Percentiles rank a stretch among this genome's conserved stretches.
Conservation (phyloP, 2,888 invertebrate species). For the Ernsta delagoae region DNA sequence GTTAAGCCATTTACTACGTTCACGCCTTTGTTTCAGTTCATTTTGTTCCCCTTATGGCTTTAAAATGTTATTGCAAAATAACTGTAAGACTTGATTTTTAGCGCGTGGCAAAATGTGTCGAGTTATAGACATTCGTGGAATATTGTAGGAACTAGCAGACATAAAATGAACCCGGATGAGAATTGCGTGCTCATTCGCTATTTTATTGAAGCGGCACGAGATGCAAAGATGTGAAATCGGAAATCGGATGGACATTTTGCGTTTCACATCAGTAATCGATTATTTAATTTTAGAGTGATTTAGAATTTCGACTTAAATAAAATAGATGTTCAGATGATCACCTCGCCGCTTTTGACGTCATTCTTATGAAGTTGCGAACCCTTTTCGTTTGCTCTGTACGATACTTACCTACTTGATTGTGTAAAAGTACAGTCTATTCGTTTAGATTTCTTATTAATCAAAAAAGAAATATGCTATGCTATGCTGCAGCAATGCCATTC, state of each 20-base stretch:
- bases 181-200: conserved; percentile 17
- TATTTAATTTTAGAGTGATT: too few species aligned
- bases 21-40: not conserved
- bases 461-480: too few species aligned
- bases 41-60: conserved; percentile 6
- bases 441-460: not conserved
- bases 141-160: not conserved
- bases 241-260: conserved; percentile 30
- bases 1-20: conserved; percentile 2
- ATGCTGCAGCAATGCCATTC: not conserved
- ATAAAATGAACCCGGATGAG: conserved; percentile 31
- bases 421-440: too few species aligned
- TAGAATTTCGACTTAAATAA: too few species aligned
- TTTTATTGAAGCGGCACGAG: conserved; percentile 32
- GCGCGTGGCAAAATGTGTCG: not conserved
- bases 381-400: too few species aligned
- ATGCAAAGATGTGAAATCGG: conserved; percentile 32
- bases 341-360: too few species aligned
- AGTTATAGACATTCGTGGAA: conserved; percentile 2
- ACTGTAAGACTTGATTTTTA: not conserved
- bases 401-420: too few species aligned
- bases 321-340: too few species aligned
- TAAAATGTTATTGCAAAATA: conserved; percentile 3
- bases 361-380: too few species aligned
- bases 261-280: conserved; percentile 12